These are phyloP conservation scores for Rhabdophis nuchalis DNA, from an alignment of 2,797 vertebrate species.

Conservation along the genomic window DNA sequence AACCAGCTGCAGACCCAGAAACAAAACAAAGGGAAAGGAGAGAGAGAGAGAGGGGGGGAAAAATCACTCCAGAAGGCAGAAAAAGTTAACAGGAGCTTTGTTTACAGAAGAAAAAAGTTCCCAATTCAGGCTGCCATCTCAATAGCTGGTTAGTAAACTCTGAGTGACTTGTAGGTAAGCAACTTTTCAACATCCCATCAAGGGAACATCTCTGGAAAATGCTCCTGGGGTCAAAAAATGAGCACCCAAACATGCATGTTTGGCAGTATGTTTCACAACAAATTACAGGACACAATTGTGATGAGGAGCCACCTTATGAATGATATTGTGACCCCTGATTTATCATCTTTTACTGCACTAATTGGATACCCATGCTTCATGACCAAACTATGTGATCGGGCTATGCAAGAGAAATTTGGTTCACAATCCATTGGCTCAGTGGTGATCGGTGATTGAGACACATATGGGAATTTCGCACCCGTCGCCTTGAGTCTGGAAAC, in stretches of 20 bases:
- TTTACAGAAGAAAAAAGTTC: slow-evolving; percentile 17
- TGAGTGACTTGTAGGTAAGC: slow-evolving; percentile 31
- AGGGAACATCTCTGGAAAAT: background rate
- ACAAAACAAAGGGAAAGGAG: background rate
- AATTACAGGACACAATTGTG: background rate
- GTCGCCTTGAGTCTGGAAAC: too few relatives aligned
- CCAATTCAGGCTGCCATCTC: slow-evolving; percentile 28
- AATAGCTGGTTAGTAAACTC: slow-evolving; percentile 3
- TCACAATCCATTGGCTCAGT: too few relatives aligned
- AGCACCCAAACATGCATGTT: background rate
- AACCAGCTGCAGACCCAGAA: slow-evolving; percentile 55
- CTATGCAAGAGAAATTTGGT: too few relatives aligned
- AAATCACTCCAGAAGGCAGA: slow-evolving; percentile 7
- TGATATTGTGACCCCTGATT: background rate
- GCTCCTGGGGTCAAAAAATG: background rate
- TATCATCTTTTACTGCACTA: background rate
- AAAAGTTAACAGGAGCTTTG: slow-evolving; percentile 47
- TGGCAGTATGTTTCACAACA: background rate
- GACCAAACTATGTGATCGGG: too few relatives aligned
- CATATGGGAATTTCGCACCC: too few relatives aligned
- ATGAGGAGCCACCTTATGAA: background rate
- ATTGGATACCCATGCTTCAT: too few relatives aligned
- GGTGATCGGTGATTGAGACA: too few relatives aligned
- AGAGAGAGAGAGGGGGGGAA: background rate
- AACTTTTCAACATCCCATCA: slow-evolving; percentile 35